Conservation (phyloP, 2,113 vertebrate genomes). For the Lamprotornis superbus region DNA sequence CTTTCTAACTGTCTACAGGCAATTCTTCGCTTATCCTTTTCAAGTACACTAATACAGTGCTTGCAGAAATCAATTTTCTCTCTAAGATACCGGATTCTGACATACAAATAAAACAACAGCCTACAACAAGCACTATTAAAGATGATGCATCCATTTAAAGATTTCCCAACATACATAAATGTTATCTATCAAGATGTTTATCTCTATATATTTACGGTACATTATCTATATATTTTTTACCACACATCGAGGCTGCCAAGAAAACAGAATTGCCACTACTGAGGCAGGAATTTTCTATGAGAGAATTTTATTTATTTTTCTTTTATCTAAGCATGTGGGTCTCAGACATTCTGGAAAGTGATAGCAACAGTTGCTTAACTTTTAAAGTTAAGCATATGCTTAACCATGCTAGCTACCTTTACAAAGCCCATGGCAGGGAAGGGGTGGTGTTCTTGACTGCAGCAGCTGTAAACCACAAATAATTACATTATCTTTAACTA, state of each 20-base stretch:
- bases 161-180: not conserved
- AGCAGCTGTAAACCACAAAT: not conserved
- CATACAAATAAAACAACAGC: slow-evolving; percentile 7
- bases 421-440: not conserved
- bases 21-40: not conserved
- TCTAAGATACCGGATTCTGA: slow-evolving; percentile 38
- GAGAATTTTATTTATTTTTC: not conserved
- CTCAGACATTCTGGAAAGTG: not conserved
- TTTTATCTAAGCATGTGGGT: not conserved
- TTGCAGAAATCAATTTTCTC: slow-evolving; percentile 41
- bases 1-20: not conserved
- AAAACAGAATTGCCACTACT: not conserved
- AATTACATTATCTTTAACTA: not conserved
- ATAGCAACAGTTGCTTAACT: not conserved
- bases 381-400: not conserved
- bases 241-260: not conserved
- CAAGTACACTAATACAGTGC: slow-evolving; percentile 1
- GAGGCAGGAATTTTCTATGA: not conserved
- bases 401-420: not conserved
- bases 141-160: not conserved
- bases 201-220: not conserved
- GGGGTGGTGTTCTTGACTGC: not conserved
- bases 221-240: not conserved
- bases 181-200: not conserved
- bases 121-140: slow-evolving; percentile 7